phyloP scores from a whole-genome alignment of 2,113 vertebrate species.

The Pungitius pungitius region DNA sequence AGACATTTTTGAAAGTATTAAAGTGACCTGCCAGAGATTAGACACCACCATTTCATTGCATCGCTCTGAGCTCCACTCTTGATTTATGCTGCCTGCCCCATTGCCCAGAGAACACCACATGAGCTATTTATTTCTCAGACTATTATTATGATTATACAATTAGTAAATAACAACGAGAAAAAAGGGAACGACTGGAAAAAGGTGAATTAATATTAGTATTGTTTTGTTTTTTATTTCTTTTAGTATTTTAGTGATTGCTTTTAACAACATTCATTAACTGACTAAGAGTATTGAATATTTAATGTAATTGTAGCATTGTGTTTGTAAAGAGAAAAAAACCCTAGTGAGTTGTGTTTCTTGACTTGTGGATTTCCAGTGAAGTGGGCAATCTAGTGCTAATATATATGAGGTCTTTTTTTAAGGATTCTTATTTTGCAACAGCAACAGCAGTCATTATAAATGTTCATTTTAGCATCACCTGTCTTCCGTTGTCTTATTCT shows the following conservation, averaged over 20 bases:
- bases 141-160: slow-evolving; percentile 80
- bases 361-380: slow-evolving; percentile 89
- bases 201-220: slow-evolving; percentile 84
- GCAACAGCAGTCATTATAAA: slow-evolving; percentile 89
- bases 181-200: slow-evolving; percentile 86
- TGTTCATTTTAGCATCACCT: slow-evolving; percentile 91
- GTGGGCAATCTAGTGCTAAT: slow-evolving; percentile 88
- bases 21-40: slow-evolving; percentile 53
- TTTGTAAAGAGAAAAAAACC: slow-evolving; percentile 86
- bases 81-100: slow-evolving; percentile 86
- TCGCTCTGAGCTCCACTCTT: slow-evolving; percentile 80
- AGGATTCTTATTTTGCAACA: slow-evolving; percentile 85
- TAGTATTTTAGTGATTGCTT: slow-evolving; percentile 87
- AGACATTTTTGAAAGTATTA: slow-evolving; percentile 66
- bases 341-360: slow-evolving; percentile 89
- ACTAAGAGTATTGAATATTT: slow-evolving; percentile 88
- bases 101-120: slow-evolving; percentile 81
- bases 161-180: slow-evolving; percentile 83
- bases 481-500: slow-evolving; percentile 90
- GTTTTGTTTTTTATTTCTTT: slow-evolving; percentile 81
- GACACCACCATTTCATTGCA: slow-evolving; percentile 73
- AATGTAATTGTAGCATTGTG: slow-evolving; percentile 89
- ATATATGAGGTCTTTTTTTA: slow-evolving; percentile 87
- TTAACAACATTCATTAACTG: slow-evolving; percentile 89
- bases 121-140: slow-evolving; percentile 86